Conservation (phyloP, 2,113 vertebrate genomes). For the Platichthys flesus region DNA sequence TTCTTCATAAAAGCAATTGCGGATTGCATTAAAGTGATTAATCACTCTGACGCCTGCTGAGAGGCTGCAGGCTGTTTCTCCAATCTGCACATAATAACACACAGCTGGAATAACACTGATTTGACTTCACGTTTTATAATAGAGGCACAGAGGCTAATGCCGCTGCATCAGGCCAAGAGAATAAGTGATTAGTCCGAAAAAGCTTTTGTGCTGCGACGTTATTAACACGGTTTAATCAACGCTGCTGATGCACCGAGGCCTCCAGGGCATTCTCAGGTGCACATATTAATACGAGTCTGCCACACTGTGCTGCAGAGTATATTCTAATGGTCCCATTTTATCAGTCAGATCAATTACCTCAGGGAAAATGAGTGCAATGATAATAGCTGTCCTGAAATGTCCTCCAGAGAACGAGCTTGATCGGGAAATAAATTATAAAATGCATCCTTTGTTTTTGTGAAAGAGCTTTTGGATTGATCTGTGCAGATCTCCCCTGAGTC, state of each 20-base stretch:
- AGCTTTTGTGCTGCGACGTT: constrained; percentile 21
- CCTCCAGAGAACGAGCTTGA: background rate
- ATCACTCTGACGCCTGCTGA: constrained; percentile 20
- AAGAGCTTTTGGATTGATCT: background rate
- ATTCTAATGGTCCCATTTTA: constrained; percentile 10
- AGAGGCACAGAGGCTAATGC: constrained; percentile 24
- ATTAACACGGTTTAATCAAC: constrained; percentile 35
- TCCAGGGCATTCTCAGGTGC: background rate
- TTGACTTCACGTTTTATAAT: constrained; percentile 53
- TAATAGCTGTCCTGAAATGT: background rate
- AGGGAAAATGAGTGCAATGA: constrained; percentile 17
- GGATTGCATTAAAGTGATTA: constrained; percentile 25
- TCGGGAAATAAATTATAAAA: background rate
- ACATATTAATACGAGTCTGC: constrained; percentile 9
- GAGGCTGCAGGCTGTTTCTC: constrained; percentile 38
- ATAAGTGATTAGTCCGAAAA: constrained; percentile 37
- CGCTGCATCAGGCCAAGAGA: constrained; percentile 40
- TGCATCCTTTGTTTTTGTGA: background rate
- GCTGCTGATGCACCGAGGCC: constrained; percentile 14
- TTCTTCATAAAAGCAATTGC: constrained; percentile 12
- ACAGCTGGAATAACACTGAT: constrained; percentile 19
- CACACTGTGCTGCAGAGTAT: background rate
- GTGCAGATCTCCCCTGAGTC: background rate
- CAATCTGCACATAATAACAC: constrained; percentile 21
- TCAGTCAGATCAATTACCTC: background rate